phyloP scores from a whole-genome alignment of 2,113 vertebrate species.

The Verasper variegatus region DNA sequence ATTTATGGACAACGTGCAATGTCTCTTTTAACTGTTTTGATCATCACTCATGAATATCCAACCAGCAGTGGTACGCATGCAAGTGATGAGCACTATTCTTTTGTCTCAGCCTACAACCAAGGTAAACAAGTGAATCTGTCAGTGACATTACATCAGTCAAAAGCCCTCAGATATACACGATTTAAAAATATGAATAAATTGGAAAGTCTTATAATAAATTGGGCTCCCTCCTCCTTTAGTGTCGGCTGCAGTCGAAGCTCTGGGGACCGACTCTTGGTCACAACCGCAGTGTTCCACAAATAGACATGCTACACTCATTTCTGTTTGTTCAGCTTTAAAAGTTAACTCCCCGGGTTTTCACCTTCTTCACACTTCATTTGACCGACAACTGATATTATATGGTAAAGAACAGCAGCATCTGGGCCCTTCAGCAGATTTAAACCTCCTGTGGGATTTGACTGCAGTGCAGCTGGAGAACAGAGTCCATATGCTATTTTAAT shows the following conservation, averaged over 20 bases:
- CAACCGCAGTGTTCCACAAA: not conserved
- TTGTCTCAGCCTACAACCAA: too few species aligned
- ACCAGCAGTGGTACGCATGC: too few species aligned
- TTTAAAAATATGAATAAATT: too few species aligned
- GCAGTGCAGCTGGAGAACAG: slow-evolving; percentile 23
- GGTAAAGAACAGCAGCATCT: slow-evolving; percentile 45
- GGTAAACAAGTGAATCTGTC: too few species aligned
- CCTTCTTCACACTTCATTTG: slow-evolving; percentile 38
- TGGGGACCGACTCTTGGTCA: not conserved
- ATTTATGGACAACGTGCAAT: too few species aligned
- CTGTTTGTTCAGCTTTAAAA: slow-evolving; percentile 17
- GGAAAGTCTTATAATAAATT: not conserved
- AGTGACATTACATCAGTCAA: not conserved
- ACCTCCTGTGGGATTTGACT: slow-evolving; percentile 35
- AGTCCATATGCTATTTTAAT: slow-evolving; percentile 1
- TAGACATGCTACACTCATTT: not conserved
- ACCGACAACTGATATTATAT: slow-evolving; percentile 12
- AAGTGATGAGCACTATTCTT: too few species aligned
- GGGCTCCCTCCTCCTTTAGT: not conserved
- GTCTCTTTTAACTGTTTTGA: too few species aligned
- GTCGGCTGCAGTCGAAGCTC: rapidly evolving
- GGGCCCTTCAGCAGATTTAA: slow-evolving; percentile 28
- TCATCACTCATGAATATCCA: too few species aligned
- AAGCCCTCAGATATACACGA: too few species aligned
- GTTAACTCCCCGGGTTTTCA: slow-evolving; percentile 12